Evolutionary conservation across 2,113 vertebrate species (phyloP).

Genomic region (Setophaga kirtlandii): DNA sequence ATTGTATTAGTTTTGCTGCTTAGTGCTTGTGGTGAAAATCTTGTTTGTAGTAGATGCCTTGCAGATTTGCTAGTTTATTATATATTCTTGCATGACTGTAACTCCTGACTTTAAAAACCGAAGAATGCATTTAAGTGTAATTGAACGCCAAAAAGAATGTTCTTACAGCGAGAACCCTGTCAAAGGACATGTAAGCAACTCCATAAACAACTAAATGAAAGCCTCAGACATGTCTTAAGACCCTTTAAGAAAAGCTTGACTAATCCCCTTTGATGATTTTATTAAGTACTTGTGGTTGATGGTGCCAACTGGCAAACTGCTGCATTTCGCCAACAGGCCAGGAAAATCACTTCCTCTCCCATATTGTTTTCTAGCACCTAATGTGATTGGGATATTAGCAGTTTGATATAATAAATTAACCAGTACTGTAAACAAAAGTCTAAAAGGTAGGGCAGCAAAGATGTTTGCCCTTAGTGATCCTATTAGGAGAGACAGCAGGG

Average conservation of each 20-base stretch:
- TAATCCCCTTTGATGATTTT: constrained; percentile 85
- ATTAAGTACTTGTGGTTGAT: constrained; percentile 77
- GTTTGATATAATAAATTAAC: constrained; percentile 79
- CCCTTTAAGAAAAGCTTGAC: constrained; percentile 74
- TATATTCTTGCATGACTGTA: constrained; percentile 25
- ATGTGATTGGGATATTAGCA: constrained; percentile 73
- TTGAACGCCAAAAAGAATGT: constrained; percentile 28
- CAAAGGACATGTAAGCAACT: constrained; percentile 46
- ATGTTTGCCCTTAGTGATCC: constrained; percentile 20
- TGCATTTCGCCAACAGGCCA: constrained; percentile 64
- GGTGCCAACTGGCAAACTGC: constrained; percentile 76
- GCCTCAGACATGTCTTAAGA: constrained; percentile 65
- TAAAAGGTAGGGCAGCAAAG: constrained; percentile 54
- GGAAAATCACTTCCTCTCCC: constrained; percentile 69
- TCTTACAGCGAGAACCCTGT: constrained; percentile 12
- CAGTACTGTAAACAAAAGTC: constrained; percentile 74
- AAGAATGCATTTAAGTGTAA: constrained; percentile 51
- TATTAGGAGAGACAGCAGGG: neutral
- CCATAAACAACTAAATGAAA: constrained; percentile 66
- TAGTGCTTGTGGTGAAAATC: constrained; percentile 42
- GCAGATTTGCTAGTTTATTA: constrained; percentile 38
- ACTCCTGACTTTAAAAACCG: constrained; percentile 12
- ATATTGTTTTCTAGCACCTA: constrained; percentile 52
- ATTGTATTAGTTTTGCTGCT: constrained; percentile 31
- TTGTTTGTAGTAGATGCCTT: neutral